A percentile compares a stretch with the other conserved stretches of the same genome.
phyloP scores from a whole-genome alignment of 2,113 vertebrate genomes.

The Baryphthengus martii region DNA sequence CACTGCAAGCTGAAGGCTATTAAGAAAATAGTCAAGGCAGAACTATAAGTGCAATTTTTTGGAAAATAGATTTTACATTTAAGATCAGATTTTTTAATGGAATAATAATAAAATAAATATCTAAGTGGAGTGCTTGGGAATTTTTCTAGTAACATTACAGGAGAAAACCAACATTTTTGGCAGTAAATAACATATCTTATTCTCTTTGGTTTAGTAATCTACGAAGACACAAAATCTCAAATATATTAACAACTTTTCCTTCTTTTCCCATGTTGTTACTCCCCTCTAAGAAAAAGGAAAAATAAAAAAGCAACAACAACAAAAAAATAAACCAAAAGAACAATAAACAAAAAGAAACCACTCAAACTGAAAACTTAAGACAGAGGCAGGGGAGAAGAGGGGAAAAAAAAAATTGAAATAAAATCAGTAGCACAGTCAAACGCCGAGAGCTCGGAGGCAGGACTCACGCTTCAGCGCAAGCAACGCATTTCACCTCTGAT shows the following conservation, averaged over 20 bases:
- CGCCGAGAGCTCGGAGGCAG: accelerated
- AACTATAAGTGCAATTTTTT: neutral
- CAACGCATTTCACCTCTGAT: neutral
- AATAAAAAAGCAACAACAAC: too few species aligned
- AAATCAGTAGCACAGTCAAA: neutral
- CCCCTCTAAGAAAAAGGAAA: accelerated
- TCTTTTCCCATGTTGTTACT: neutral
- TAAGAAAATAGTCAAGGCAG: neutral
- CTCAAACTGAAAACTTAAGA: neutral
- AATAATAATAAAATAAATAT: neutral
- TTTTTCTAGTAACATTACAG: neutral
- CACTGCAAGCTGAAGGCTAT: neutral
- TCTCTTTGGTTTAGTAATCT: neutral
- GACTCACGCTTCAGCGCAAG: neutral
- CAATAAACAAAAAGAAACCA: neutral
- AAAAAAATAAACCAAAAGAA: too few species aligned
- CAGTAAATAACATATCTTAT: neutral
- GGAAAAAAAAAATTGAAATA: too few species aligned
- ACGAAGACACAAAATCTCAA: neutral
- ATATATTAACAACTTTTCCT: neutral
- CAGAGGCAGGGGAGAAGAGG: too few species aligned
- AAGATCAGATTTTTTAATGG: too few species aligned
- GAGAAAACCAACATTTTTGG: neutral
- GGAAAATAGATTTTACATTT: neutral
- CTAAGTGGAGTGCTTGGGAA: neutral